These are phyloP conservation scores for Heliconius nattereri DNA, from an alignment of 1,140 invertebrate species.

Conservation along the genomic window DNA sequence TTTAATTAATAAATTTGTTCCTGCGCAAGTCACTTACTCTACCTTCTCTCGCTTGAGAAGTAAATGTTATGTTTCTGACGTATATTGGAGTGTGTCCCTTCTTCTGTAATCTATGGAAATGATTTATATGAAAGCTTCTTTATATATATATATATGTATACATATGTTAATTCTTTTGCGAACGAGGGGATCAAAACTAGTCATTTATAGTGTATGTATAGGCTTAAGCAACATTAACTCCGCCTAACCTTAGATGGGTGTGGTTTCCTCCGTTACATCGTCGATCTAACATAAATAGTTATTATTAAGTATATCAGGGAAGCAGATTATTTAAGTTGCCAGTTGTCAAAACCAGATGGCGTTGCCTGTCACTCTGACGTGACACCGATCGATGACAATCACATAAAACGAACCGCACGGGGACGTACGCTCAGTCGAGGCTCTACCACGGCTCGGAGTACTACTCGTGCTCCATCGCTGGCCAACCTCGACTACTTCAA, in stretches of 20 bases:
- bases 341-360: too few relatives aligned
- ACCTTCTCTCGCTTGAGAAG: not conserved
- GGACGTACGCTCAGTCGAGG: too few relatives aligned
- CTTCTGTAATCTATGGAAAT: not conserved
- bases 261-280: not conserved
- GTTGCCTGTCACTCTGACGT: too few relatives aligned
- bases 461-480: too few relatives aligned
- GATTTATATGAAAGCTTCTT: not conserved
- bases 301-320: too few relatives aligned
- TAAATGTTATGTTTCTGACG: not conserved
- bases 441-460: too few relatives aligned
- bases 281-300: not conserved
- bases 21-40: too few relatives aligned
- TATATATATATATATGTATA: not conserved
- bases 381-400: too few relatives aligned
- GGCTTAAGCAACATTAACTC: not conserved
- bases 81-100: not conserved
- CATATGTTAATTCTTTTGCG: too few relatives aligned
- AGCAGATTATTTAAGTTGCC: too few relatives aligned
- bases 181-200: not conserved
- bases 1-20: conserved; percentile 28
- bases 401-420: too few relatives aligned
- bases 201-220: not conserved
- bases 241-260: not conserved
- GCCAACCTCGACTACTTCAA: too few relatives aligned